Base-by-base conservation (phyloP, 2,888 invertebrate species). In the Drosophila flavopinicola region DNA sequence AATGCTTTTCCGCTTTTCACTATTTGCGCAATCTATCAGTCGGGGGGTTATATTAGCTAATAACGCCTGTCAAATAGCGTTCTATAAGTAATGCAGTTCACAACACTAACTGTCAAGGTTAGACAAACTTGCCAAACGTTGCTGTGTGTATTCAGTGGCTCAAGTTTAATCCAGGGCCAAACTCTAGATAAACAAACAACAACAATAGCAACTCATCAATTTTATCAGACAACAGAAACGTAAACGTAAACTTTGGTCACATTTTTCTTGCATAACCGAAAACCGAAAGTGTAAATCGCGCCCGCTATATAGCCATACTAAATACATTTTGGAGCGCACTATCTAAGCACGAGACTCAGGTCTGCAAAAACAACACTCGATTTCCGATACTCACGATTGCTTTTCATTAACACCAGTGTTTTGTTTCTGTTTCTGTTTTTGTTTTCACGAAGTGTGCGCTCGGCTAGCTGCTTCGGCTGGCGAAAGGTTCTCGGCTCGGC, bases 321-420 rank as follows among this genome's bases (percentile, higher is more conserved):
- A 3, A 20, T 20, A 4, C 4, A 20, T 20, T 3, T 20, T 45
- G 52, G n/a, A n/a, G 57, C 78, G 53, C 66, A 54, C 53, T 59
- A 59, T 48, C 82, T 82, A 78, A 85, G 79, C 79, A 85, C 85
- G 79, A 80, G 79, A 80, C 79, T 85, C 79, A 73, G 63, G 79
- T 48, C 66, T 52, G 39, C 38, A 17, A 6, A 30, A n/a, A 11
- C 32, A n/a, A 3, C 41, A 20, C 24, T 49, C 29, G 44, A 20
- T 29, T 29, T 17, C 17, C 44, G 44, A 27, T 44, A 44, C 29
- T 17, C n/a, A 29, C 51, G 59, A 48, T 38, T 42, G n/a, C n/a
- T 47, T 66, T 59, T 56, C 44, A 65, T 65, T 65, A 65, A 27
- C 65, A 65, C 65, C 65, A 2, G 27, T 30, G 13, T 15, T 35